These are phyloP conservation scores for Prunella himalayana DNA, from an alignment of 2,113 vertebrate genomes.

Conservation along the genomic window DNA sequence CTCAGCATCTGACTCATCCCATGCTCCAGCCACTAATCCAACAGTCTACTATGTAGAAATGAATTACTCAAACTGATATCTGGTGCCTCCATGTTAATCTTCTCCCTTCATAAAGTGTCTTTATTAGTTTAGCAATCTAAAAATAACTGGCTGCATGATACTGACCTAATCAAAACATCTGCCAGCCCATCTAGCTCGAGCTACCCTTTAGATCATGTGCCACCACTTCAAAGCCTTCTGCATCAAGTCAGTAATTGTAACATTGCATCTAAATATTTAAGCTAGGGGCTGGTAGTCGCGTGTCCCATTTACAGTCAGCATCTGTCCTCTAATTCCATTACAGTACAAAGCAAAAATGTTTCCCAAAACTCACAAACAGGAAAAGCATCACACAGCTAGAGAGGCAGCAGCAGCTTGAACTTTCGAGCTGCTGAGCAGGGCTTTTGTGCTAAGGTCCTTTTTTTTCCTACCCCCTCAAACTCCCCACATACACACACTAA, in stretches of 20 bases:
- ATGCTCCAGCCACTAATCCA: background rate
- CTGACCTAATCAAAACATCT: conserved; percentile 70
- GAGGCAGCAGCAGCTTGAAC: conserved; percentile 60
- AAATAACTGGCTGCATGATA: conserved; percentile 49
- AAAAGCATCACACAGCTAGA: conserved; percentile 70
- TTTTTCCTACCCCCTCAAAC: background rate
- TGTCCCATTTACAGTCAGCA: conserved; percentile 78
- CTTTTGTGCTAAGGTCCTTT: conserved; percentile 77
- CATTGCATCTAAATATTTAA: conserved; percentile 84
- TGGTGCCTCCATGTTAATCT: background rate
- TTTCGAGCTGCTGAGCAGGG: conserved; percentile 76
- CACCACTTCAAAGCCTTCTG: conserved; percentile 69
- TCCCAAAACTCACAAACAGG: conserved; percentile 76
- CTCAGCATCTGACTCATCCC: background rate
- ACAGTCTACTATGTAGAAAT: background rate
- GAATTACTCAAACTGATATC: background rate
- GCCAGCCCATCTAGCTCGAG: conserved; percentile 53
- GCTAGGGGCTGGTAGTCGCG: conserved; percentile 75
- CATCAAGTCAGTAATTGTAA: conserved; percentile 81
- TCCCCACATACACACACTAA: conserved; percentile 56
- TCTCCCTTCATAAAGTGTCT: background rate
- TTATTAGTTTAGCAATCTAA: conserved; percentile 31
- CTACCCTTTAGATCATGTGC: conserved; percentile 48
- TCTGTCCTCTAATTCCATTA: conserved; percentile 83
- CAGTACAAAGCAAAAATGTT: conserved; percentile 81